Evolutionary conservation across 2,888 invertebrate genomes (phyloP).

Genomic region (Himalopsyche kuldschensis): DNA sequence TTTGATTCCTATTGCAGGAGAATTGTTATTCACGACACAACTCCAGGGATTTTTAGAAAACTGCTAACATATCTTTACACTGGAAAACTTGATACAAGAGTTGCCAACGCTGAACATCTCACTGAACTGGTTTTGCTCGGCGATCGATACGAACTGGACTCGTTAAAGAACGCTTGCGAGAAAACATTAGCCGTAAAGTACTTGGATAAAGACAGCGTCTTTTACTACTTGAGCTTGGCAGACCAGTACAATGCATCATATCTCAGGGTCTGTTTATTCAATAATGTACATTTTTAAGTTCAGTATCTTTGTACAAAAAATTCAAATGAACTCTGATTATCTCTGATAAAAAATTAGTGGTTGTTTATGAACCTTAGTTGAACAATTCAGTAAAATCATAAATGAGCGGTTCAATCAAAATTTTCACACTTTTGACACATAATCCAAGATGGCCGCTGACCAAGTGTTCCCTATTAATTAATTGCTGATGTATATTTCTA

Average conservation of each 20-base stretch:
- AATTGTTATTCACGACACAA: conserved; percentile 68
- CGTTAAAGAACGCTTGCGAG: conserved; percentile 66
- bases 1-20: conserved; percentile 52
- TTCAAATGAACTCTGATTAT: too few species aligned
- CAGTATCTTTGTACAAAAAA: too few species aligned
- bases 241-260: conserved; percentile 65
- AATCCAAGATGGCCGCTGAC: too few species aligned
- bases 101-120: conserved; percentile 56
- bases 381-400: too few species aligned
- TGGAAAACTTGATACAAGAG: conserved; percentile 58
- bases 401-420: too few species aligned
- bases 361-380: too few species aligned
- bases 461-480: too few species aligned
- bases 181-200: conserved; percentile 58
- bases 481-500: too few species aligned
- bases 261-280: conserved; percentile 52
- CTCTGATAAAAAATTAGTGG: too few species aligned
- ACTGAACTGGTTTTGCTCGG: conserved; percentile 66
- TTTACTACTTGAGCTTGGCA: conserved; percentile 66
- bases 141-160: conserved; percentile 65
- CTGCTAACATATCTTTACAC: conserved; percentile 68
- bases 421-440: too few species aligned
- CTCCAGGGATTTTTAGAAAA: conserved; percentile 62
- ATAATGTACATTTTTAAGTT: background rate
- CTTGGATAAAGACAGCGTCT: conserved; percentile 65